phyloP scores from a whole-genome alignment of 2,888 invertebrate species.

The Polyommatus icarus region DNA sequence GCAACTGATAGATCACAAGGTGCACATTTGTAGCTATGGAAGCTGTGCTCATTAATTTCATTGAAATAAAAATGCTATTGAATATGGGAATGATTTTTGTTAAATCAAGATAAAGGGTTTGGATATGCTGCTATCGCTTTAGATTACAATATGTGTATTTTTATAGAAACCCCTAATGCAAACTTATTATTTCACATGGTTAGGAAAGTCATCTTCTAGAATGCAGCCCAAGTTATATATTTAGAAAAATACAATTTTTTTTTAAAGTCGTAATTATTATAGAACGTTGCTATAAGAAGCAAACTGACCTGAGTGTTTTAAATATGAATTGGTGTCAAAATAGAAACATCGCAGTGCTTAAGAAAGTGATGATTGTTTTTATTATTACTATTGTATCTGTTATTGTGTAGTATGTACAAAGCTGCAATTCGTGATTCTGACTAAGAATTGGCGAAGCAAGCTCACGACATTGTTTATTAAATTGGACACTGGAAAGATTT shows the following conservation, averaged over 20 bases:
- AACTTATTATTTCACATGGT: too few relatives aligned
- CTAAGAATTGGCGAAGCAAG: background rate
- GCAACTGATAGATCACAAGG: slow-evolving; percentile 63
- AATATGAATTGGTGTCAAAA: slow-evolving; percentile 8
- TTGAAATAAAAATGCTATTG: slow-evolving; percentile 21
- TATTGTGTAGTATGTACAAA: background rate
- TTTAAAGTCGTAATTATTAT: too few relatives aligned
- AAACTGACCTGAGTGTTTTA: background rate
- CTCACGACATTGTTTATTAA: background rate
- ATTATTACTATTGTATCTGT: background rate
- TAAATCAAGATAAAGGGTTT: background rate
- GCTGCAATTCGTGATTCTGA: background rate
- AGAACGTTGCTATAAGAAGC: too few relatives aligned
- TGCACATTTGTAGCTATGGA: slow-evolving; percentile 62
- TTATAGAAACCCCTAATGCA: background rate
- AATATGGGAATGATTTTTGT: slow-evolving; percentile 7
- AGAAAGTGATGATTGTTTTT: background rate
- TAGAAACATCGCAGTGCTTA: background rate
- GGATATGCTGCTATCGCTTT: background rate
- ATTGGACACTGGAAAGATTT: background rate
- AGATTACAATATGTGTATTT: background rate
- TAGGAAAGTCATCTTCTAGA: too few relatives aligned
- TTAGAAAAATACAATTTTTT: too few relatives aligned
- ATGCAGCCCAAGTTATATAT: too few relatives aligned
- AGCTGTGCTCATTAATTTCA: slow-evolving; percentile 35